Evolutionary conservation across 2,113 vertebrate species (phyloP).

Genomic region (Alethe castanea): DNA sequence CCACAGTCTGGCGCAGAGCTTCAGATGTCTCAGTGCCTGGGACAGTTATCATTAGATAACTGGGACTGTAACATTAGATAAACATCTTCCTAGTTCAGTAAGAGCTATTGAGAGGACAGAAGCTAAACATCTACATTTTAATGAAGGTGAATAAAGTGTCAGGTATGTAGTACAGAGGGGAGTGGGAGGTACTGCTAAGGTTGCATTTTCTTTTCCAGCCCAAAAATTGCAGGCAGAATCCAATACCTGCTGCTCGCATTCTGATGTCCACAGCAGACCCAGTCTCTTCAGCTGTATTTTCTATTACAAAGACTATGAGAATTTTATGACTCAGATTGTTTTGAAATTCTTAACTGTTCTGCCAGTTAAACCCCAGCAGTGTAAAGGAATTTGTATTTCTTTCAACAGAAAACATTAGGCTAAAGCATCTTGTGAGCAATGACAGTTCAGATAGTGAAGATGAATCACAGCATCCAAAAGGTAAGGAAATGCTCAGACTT

Average conservation of each 20-base stretch:
- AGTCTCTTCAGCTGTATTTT: neutral
- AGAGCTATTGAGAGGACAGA: neutral
- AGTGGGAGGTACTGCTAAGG: neutral
- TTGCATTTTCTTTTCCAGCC: neutral
- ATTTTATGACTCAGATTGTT: neutral
- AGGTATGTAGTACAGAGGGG: neutral
- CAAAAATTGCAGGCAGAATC: neutral
- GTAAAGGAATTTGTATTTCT: neutral
- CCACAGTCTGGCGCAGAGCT: neutral
- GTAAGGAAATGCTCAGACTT: conserved; percentile 66
- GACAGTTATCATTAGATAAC: too few relatives aligned
- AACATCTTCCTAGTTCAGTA: neutral
- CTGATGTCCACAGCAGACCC: neutral
- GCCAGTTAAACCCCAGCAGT: neutral
- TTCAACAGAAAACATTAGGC: conserved; percentile 88
- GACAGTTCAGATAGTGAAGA: conserved; percentile 91
- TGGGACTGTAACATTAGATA: too few relatives aligned
- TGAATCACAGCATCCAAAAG: conserved; percentile 81
- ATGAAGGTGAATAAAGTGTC: neutral
- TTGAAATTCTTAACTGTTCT: neutral
- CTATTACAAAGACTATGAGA: neutral
- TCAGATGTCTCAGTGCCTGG: neutral
- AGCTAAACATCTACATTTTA: neutral
- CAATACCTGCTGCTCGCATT: neutral
- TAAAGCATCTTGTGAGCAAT: conserved; percentile 87